phyloP scores from a whole-genome alignment of 2,888 invertebrate species.

The Volucella inflata region DNA sequence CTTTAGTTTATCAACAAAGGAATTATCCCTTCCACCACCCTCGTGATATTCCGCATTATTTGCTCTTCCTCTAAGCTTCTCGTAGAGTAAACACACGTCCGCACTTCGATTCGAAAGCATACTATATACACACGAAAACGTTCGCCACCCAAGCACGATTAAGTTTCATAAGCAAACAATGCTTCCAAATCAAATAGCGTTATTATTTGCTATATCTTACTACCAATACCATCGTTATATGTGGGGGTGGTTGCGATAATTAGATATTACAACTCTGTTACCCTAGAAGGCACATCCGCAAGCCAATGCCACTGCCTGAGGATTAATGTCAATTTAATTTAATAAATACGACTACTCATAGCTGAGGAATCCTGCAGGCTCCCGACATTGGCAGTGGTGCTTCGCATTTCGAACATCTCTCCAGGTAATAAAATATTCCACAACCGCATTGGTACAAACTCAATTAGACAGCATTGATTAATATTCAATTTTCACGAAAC shows the following conservation, averaged over 20 bases:
- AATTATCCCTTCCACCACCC: too few relatives aligned
- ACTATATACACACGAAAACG: too few relatives aligned
- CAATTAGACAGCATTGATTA: conserved; percentile 70
- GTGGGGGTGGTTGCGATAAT: conserved; percentile 41
- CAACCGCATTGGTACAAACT: conserved; percentile 61
- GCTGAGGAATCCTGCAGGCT: conserved; percentile 38
- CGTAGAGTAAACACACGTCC: too few relatives aligned
- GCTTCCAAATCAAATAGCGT: conserved; percentile 57
- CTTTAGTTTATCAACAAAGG: too few relatives aligned
- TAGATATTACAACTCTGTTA: conserved; percentile 42
- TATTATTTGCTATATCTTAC: conserved; percentile 42
- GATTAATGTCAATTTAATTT: conserved; percentile 64
- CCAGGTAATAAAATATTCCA: conserved; percentile 64
- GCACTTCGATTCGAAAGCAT: too few relatives aligned
- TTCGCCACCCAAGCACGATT: conserved; percentile 20
- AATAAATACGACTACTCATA: conserved; percentile 37
- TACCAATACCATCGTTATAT: neutral
- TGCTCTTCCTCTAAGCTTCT: too few relatives aligned
- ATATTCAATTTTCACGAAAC: conserved; percentile 67
- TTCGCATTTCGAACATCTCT: conserved; percentile 4
- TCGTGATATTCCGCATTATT: too few relatives aligned
- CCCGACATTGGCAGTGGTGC: neutral
- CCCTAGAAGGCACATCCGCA: conserved; percentile 11
- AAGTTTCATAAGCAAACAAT: conserved; percentile 58
- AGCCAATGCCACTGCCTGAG: conserved; percentile 25